phyloP scores from a whole-genome alignment of 2,113 vertebrate species.

The Sarotherodon lohbergeri region DNA sequence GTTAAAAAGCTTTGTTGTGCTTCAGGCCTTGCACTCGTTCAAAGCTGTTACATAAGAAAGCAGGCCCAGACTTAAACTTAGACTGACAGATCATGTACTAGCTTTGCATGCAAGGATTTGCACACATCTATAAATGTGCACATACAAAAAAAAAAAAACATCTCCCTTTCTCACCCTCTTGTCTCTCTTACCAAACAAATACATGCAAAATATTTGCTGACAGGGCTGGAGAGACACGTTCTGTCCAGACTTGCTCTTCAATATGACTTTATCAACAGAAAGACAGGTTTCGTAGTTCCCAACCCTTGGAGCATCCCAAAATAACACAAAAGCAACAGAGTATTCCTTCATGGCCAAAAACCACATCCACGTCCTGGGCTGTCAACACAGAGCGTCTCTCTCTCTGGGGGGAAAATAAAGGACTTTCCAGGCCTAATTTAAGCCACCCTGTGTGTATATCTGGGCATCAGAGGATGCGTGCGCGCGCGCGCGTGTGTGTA shows the following conservation, averaged over 20 bases:
- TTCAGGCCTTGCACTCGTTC: neutral
- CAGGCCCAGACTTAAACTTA: conserved; percentile 19
- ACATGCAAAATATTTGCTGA: conserved; percentile 50
- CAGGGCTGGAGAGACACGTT: neutral
- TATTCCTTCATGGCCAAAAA: neutral
- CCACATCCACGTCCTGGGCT: neutral
- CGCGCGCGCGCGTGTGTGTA: neutral
- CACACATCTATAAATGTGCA: neutral
- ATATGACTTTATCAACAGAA: conserved; percentile 5
- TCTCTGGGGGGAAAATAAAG: neutral
- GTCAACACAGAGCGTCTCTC: neutral
- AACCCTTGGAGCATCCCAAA: neutral
- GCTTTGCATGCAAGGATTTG: conserved; percentile 19
- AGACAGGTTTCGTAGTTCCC: neutral
- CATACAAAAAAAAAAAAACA: neutral
- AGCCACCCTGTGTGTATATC: neutral
- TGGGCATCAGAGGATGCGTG: conserved; percentile 5
- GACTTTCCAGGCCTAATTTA: conserved; percentile 22
- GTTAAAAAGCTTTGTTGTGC: neutral
- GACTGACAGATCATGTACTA: conserved; percentile 15
- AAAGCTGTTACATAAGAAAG: neutral
- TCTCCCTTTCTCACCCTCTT: neutral
- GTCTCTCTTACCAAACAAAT: conserved; percentile 33
- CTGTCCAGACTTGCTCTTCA: conserved; percentile 43
- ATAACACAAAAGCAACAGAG: neutral